These are phyloP conservation scores for Plebejus argus DNA, from an alignment of 2,888 invertebrate species.

Conservation along the genomic window DNA sequence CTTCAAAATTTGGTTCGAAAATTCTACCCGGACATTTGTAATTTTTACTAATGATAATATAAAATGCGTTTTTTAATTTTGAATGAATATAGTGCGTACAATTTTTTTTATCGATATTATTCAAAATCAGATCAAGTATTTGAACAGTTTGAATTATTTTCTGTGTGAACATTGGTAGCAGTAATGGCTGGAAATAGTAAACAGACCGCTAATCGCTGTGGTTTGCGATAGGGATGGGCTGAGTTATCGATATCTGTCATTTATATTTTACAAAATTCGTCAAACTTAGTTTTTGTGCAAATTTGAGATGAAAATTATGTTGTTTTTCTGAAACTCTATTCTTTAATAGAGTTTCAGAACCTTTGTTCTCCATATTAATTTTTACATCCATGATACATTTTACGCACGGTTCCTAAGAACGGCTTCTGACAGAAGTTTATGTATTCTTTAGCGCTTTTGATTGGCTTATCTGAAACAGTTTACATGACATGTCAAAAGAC, in stretches of 20 bases:
- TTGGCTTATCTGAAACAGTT: no score
- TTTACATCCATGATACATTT: no score
- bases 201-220: slow-evolving; percentile 66
- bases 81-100: not conserved
- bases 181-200: slow-evolving; percentile 59
- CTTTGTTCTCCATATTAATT: no score
- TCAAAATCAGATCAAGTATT: not conserved
- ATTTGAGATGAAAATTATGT: not conserved
- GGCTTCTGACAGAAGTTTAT: no score
- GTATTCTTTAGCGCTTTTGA: no score
- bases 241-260: slow-evolving; percentile 39
- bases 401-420: no score
- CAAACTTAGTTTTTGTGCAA: not conserved
- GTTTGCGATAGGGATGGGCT: slow-evolving; percentile 52
- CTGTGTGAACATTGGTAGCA: slow-evolving; percentile 37
- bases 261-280: not conserved
- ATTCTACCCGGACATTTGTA: not conserved
- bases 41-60: not conserved
- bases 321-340: no score
- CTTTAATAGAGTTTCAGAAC: no score
- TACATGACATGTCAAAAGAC: no score
- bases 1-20: no score
- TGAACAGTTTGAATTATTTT: slow-evolving; percentile 26
- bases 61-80: not conserved
- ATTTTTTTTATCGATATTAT: not conserved